Base-by-base conservation (phyloP, 2,888 invertebrate genomes). In the Cosmia trapezina region DNA sequence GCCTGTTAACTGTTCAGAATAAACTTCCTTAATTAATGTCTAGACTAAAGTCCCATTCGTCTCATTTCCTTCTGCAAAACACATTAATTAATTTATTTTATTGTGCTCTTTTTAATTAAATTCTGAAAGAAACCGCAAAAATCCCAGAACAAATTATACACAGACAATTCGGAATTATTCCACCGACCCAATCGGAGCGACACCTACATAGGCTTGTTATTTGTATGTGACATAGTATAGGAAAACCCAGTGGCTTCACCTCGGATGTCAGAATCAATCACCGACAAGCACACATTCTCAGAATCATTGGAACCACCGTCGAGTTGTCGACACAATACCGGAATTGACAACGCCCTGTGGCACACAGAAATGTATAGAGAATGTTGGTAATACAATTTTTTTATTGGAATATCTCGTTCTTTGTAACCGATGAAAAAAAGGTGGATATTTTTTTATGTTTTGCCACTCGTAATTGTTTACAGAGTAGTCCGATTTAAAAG, bases 231-330 rank as follows among this genome's bases (percentile, higher is more conserved):
- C 9, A 57, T 19, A n/a, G 43, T 6, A 7, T 43, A 81, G 83
- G 72, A 57, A 83, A 87, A 73, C 60, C 72, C 77, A 22, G 37
- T 11, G 62, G 70, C 33, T 69, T 78, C 60, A 78, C 80, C 83
- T 78, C 76, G 66, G 19, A 4, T 81, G 79, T 75, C 79, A 73
- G 43, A 59, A 75, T 68, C 72, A 77, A 87, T 86, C 83, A 78
- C 51, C n/a, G 17, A 54, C 60, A 33, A 49, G 43, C 51, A 73
- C 45, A 79, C 73, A 85, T 86, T 86, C 87, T 79, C 49, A 63
- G 86, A 86, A 86, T 71, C 78, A 74, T 70, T 77, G 61, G 62
- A 33, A 60, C 61, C 12, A 2, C 19, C 73, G 78, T 75, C 49
- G 11, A 37, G 11, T n/a, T 64, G 64, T 69, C 80, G 53, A 47